phyloP scores from a whole-genome alignment of 2,888 invertebrate genomes.

The Oconnorella tubifera region DNA sequence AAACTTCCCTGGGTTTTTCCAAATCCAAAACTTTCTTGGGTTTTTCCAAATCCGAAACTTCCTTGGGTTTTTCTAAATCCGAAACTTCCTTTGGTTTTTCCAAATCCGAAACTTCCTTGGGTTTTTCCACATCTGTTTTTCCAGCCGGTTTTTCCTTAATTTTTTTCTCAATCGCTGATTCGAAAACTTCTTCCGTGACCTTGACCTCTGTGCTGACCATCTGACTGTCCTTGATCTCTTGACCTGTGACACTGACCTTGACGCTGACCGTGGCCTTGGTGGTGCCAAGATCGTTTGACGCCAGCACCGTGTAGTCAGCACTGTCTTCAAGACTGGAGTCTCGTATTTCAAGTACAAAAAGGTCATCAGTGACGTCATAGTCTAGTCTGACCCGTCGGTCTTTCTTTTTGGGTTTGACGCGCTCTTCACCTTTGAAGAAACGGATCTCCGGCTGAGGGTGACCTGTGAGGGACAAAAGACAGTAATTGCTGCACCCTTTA shows the following conservation, averaged over 20 bases:
- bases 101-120: not conserved
- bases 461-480: constrained; percentile 10
- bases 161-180: no score
- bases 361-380: constrained; percentile 29
- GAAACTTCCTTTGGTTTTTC: not conserved
- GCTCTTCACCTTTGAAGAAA: constrained; percentile 28
- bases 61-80: not conserved
- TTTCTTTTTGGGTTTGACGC: constrained; percentile 19
- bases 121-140: not conserved
- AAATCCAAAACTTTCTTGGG: not conserved
- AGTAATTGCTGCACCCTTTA: not conserved
- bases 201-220: not conserved
- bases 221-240: no score
- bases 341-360: constrained; percentile 39
- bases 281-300: constrained; percentile 34
- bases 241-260: constrained; percentile 7
- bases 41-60: not conserved
- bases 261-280: constrained; percentile 13
- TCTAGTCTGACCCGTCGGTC: constrained; percentile 20
- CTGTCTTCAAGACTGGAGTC: constrained; percentile 37
- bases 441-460: constrained; percentile 24
- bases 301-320: constrained; percentile 43
- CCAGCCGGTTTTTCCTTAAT: not conserved
- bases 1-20: not conserved
- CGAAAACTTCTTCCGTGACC: no score